Base-by-base conservation (phyloP, 2,797 vertebrate species). In the Acrossocheilus fasciatus region DNA sequence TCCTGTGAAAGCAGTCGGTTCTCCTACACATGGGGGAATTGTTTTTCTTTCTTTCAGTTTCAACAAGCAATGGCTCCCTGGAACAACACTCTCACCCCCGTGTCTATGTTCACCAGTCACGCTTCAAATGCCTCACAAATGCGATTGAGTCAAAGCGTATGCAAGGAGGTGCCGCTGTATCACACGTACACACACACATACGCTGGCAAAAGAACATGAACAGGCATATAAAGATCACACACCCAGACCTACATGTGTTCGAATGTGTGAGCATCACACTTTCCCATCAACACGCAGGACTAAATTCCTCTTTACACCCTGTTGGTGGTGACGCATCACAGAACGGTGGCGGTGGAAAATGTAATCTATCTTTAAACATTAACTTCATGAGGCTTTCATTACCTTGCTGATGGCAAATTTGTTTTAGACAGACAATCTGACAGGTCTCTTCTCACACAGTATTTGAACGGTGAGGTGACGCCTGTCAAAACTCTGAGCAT, bases 321-420 rank as follows among this genome's bases (percentile, higher is more conserved):
- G 83, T 64, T 47, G 68, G 54, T 87, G 87, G 54, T 86, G 79
- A 69, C 83, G 47, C 75, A 76, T 81, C 68, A 81, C 81, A 86
- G 72, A 82, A 41, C 12, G 69, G 26, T 86, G 85, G 73, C 34
- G 75, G 64, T 79, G 72, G 36, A 74, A 81, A 81, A 80, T 62
- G 47, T 54, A 47, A 64, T 80, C 83, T 62, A 69, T 90, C 77
- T 80, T 82, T 78, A 82, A 84, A 82, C 77, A 78, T 36, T 39
- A 83, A 77, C 87, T 74, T 54, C 68, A 72, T 5, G 79, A 86
- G 66, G 80, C 77, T 84, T 87, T 86, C 81, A 86, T 89, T 87
- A 66, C 50, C 47, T 81, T 62, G 77, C 73, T 89, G 86, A 82
- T 87, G 73, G 81, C 77, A 86, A 74, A 81, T 88, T 87, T 77